phyloP scores from a whole-genome alignment of 2,888 invertebrate species.

The Cacoxenus indagator region DNA sequence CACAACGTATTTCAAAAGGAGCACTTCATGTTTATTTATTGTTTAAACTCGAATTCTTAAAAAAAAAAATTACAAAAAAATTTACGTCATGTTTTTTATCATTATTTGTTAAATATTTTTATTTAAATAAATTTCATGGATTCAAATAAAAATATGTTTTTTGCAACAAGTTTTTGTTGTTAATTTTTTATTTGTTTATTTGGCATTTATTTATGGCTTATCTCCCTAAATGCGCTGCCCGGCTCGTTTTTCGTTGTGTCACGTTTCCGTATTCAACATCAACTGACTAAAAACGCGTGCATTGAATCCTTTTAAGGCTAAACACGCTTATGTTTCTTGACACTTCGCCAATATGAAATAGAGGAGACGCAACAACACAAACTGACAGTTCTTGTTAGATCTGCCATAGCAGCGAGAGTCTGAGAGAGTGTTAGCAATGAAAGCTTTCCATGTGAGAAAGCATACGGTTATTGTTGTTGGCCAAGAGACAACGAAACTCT shows the following conservation, averaged over 20 bases:
- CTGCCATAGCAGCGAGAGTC: neutral
- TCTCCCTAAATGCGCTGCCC: conserved; percentile 17
- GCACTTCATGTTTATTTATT: too few species aligned
- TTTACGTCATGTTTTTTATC: too few species aligned
- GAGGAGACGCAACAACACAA: neutral
- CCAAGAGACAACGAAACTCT: conserved; percentile 20
- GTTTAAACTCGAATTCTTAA: too few species aligned
- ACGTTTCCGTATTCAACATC: conserved; percentile 59
- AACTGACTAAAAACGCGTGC: conserved; percentile 51
- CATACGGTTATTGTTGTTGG: neutral
- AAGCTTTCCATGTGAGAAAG: too few species aligned
- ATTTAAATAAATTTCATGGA: too few species aligned
- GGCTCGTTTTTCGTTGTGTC: conserved; percentile 47
- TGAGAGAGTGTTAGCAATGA: neutral
- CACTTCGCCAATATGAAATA: conserved; percentile 20
- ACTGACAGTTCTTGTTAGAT: conserved; percentile 20
- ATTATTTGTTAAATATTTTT: too few species aligned
- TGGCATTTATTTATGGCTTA: conserved; percentile 5
- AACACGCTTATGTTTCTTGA: conserved; percentile 23
- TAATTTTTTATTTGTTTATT: conserved; percentile 13
- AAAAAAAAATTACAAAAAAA: too few species aligned
- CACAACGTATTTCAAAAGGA: too few species aligned
- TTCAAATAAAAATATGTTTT: too few species aligned
- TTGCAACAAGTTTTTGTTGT: too few species aligned
- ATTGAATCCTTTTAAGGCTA: conserved; percentile 32